Percentiles rank a stretch among this genome's conserved stretches.
These are phyloP conservation scores for Rhynchomys soricoides DNA, from an alignment of 2,113 vertebrate genomes.

Conservation along the genomic window DNA sequence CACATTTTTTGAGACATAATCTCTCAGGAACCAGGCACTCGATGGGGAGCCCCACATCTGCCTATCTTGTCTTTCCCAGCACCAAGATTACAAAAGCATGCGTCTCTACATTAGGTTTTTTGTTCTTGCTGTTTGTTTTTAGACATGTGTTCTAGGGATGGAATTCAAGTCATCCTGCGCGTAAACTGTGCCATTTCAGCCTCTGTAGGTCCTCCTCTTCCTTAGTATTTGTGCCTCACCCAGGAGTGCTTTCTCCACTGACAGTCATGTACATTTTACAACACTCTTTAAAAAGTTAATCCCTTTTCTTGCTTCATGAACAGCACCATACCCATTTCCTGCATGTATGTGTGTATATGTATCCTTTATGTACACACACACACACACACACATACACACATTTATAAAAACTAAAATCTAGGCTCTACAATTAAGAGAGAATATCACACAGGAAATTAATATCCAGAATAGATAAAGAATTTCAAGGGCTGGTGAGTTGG, in stretches of 20 bases:
- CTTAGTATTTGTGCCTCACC: neutral
- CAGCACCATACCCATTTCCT: neutral
- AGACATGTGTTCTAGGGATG: neutral
- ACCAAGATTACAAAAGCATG: neutral
- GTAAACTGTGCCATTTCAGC: neutral
- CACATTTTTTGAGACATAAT: neutral
- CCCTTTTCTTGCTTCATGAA: neutral
- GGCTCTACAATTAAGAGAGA: neutral
- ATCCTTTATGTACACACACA: too few species aligned
- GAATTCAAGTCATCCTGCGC: neutral
- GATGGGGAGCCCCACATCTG: neutral
- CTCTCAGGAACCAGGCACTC: neutral
- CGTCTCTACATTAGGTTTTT: too few species aligned
- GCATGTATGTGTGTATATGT: too few species aligned
- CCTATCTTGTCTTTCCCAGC: neutral
- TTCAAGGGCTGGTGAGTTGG: rapidly evolving
- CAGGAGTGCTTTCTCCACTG: neutral
- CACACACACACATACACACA: too few species aligned
- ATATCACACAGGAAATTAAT: neutral
- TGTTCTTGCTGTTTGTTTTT: neutral
- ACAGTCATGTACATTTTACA: rapidly evolving
- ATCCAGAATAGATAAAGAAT: neutral
- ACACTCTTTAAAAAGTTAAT: neutral
- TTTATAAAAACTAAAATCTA: neutral
- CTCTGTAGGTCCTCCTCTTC: neutral